Evolutionary conservation across 2,888 invertebrate genomes (phyloP).

Genomic region (Nemoura dubitans): DNA sequence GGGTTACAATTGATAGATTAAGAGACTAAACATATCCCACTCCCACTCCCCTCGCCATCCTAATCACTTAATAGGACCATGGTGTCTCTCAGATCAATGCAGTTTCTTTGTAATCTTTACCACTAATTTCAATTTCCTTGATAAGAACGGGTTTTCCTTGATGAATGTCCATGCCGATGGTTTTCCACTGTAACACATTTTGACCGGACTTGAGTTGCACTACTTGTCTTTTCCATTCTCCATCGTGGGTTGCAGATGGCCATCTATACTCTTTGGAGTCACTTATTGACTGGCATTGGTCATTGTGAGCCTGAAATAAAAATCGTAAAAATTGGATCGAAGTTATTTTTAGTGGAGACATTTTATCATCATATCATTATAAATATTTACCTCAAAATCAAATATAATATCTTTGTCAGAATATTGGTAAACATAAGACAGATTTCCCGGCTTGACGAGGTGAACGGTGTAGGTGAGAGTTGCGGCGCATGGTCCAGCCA

Average conservation of each 20-base stretch:
- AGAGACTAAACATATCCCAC: too few species aligned
- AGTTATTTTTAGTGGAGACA: background rate
- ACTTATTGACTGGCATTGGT: slow-evolving; percentile 61
- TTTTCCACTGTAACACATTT: slow-evolving; percentile 66
- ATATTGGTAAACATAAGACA: slow-evolving; percentile 65
- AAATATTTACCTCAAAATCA: slow-evolving; percentile 60
- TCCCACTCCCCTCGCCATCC: too few species aligned
- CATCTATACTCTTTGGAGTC: slow-evolving; percentile 60
- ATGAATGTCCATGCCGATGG: slow-evolving; percentile 59
- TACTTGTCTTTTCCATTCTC: slow-evolving; percentile 60
- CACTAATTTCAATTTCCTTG: slow-evolving; percentile 59
- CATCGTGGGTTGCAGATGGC: slow-evolving; percentile 61
- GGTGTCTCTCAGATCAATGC: too few species aligned
- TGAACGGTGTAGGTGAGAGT: slow-evolving; percentile 63
- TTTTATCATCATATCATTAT: too few species aligned
- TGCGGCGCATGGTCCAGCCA: slow-evolving; percentile 63
- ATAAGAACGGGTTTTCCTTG: slow-evolving; percentile 60
- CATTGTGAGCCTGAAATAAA: slow-evolving; percentile 61
- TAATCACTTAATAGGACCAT: too few species aligned
- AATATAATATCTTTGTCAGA: slow-evolving; percentile 61
- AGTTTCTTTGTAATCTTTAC: slow-evolving; percentile 50
- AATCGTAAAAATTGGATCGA: background rate
- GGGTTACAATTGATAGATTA: too few species aligned
- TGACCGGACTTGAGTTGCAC: slow-evolving; percentile 61
- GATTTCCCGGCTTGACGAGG: slow-evolving; percentile 63